Evolutionary conservation across 2,797 vertebrate genomes (phyloP), one percentile per base, ranked within the genome.

Genomic region (Halcyon leucocephala): DNA sequence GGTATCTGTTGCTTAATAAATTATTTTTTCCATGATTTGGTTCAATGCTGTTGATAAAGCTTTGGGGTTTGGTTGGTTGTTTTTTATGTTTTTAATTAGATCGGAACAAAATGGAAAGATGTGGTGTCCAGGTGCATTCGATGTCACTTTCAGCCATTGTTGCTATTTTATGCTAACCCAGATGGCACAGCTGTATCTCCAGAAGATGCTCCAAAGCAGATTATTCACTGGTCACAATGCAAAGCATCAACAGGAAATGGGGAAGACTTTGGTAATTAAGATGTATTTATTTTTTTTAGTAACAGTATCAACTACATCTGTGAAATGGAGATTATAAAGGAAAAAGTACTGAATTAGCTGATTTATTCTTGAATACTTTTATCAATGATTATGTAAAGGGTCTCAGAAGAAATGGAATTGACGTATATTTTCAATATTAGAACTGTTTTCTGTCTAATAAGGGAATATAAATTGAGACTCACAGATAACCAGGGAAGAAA

Each of bases 61-160:
- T 73, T 37, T 14, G 29, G 4, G 3, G 5, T 6, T 19, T 28
- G 19, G 48, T 41, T 64, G 44, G 12, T 14, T 26, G 4, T 54
- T 55, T 62, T 55, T 33, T 77, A 14, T 48, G 26, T 87, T 72
- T 64, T 39, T 82, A 8, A 55, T 48, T 60, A 99, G 99, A 98
- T 99, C 7, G 99, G 99, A 81, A 97, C 98, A 26, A 98, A 98
- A 93, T 99, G 99, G 99, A 99, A 99, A 97, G 99, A 99, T 31
- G 99, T 99, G 62, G 98, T 99, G 87, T 98, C 97, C 96, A 99
- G 99, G 97, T 99, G 99, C 90, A 98, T 99, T 94, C 99, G 99
- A 74, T 99, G 99, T 97, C 99, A 99, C 95, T 99, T 99, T 97
- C 99, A 99, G 97, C 99, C 99, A 25, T 98, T 99, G 94, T 98